Percentiles rank a stretch among this genome's conserved stretches.
Evolutionary conservation across 2,113 vertebrate genomes (phyloP).

Genomic region (Pontoporia blainvillei): DNA sequence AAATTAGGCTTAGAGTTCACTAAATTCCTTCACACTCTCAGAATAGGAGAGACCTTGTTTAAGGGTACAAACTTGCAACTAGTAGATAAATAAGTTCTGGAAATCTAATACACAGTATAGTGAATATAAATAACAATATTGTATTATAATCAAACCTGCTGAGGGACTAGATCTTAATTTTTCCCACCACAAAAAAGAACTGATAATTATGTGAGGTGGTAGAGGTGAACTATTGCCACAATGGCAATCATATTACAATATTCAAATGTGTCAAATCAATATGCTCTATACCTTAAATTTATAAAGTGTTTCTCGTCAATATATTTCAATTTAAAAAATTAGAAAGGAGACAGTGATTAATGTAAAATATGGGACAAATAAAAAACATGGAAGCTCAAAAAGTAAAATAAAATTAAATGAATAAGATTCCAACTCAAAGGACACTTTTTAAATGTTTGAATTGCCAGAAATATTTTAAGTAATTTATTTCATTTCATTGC

Average conservation of each 20-base stretch:
- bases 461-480: not conserved
- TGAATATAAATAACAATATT: not conserved
- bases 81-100: not conserved
- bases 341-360: not conserved
- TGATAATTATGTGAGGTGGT: not conserved
- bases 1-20: not conserved
- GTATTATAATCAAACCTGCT: not conserved
- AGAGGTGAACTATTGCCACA: not conserved
- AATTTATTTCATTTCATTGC: not conserved
- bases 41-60: not conserved
- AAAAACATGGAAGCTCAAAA: not conserved
- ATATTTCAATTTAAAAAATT: not conserved
- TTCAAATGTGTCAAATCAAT: not conserved
- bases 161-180: not conserved
- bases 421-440: not conserved
- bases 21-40: not conserved
- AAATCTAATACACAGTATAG: not conserved
- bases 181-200: not conserved
- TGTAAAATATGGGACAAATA: not conserved
- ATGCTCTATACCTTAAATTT: not conserved
- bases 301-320: not conserved
- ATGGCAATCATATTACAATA: not conserved
- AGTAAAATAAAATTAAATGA: not conserved
- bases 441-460: not conserved
- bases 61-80: not conserved